phyloP scores from a whole-genome alignment of 2,113 vertebrate species.

The Theropithecus gelada region DNA sequence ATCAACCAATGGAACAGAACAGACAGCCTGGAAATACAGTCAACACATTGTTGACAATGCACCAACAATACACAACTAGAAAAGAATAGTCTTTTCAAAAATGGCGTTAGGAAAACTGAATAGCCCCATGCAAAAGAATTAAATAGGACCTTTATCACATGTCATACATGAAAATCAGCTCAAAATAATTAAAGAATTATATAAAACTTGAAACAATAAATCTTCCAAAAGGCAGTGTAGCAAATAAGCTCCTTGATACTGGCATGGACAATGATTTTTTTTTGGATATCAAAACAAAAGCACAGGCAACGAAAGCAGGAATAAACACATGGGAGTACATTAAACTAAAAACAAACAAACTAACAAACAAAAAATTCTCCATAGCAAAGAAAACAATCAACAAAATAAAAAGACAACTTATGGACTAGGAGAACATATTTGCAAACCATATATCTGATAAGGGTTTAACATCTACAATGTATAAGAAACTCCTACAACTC shows the following conservation, averaged over 20 bases:
- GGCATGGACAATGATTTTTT: neutral
- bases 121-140: neutral
- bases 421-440: neutral
- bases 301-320: neutral
- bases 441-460: neutral
- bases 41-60: neutral
- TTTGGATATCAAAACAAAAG: neutral
- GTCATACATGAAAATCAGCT: neutral
- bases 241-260: neutral
- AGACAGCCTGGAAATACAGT: neutral
- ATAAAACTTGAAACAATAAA: neutral
- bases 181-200: neutral
- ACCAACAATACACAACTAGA: neutral
- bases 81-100: neutral
- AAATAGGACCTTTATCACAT: neutral
- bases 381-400: neutral
- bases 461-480: neutral
- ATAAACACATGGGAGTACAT: neutral
- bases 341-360: neutral
- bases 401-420: neutral
- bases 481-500: neutral
- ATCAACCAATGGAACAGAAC: too few species aligned
- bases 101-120: neutral
- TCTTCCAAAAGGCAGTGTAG: neutral
- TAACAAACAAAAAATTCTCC: neutral